Evolutionary conservation across 64 coral and sea anemone genomes (phyloP), one percentile per base, ranked within the genome.

Genomic region (Stichodactyla helianthus): DNA sequence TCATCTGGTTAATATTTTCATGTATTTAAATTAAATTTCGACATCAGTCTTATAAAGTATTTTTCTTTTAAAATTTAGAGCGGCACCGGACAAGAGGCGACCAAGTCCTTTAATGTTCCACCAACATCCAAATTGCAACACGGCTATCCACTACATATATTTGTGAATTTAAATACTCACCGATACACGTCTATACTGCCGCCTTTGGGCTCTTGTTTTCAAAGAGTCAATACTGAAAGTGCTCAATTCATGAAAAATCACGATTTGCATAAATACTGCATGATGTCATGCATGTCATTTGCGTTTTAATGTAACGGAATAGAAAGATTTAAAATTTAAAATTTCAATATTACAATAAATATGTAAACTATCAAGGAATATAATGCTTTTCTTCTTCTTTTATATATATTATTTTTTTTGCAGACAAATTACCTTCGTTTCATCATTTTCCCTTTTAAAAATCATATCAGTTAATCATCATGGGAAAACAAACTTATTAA

Each of bases 1-100:
- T 63, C 82, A 77, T 86, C 79, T 85, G 26, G 71, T 71, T 70
- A 89, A 70, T n/a, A 89, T 31, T 83, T 28, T 60, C 81, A 84
- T 77, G 53, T 54, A 11, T 59, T 62, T 55, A 53, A 89, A 53
- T 89, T 58, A 76, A 84, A 62, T 57, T n/a, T n/a, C 62, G 20
- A 65, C 62, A 65, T n/a, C 20, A 22, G 62, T 65, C 19, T 5
- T 22, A 65, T 65, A 65, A 0, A 4, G 19, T 65, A 65, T 65
- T 65, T 65, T n/a, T 4, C 18, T 65, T 65, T 65, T 22, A 6
- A 65, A 65, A n/a, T 22, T 65, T 6, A 5, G 22, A 65, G 59
- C 0, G 2, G 59, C 13, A 44, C 35, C 35, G 35, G 35, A 44
- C 35, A 44, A 44, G 35, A 44, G 35, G 35, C 35, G 35, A 44